Percentiles rank a stretch among this genome's conserved stretches.
phyloP scores from a whole-genome alignment of 2,888 invertebrate genomes.

The Drosophila peninsularis region DNA sequence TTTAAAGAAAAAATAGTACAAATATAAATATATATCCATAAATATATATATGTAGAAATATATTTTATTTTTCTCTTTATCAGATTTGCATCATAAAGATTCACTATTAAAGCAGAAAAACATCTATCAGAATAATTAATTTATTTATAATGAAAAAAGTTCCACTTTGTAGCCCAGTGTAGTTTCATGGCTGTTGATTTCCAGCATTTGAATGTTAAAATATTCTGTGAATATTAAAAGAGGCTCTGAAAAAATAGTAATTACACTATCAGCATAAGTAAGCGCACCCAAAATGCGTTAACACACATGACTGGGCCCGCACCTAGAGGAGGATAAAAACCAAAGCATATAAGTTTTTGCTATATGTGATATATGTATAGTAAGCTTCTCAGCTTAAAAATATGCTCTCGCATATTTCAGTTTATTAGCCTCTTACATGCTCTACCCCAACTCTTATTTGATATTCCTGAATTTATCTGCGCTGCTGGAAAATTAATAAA shows the following conservation, averaged over 20 bases:
- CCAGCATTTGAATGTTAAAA: background rate
- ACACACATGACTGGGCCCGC: background rate
- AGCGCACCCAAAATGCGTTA: background rate
- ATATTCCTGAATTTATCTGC: background rate
- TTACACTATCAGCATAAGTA: conserved; percentile 1
- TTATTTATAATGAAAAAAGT: no score
- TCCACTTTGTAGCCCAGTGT: background rate
- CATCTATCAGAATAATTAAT: background rate
- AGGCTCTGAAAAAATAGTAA: background rate
- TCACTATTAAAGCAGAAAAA: background rate
- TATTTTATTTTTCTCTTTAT: no score
- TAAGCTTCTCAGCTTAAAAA: no score
- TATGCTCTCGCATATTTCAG: background rate
- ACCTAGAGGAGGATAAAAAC: background rate
- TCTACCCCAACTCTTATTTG: background rate
- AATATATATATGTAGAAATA: no score
- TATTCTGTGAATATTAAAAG: background rate
- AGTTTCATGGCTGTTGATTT: background rate
- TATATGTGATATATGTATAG: background rate
- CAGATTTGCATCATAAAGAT: no score
- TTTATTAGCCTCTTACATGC: conserved; percentile 1
- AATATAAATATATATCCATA: no score
- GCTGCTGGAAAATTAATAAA: background rate
- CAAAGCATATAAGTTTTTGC: background rate
- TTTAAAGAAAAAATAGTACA: no score